Evolutionary conservation across 53 echinoderm and acorn worm species (phyloP).

Genomic region (Luidia sarsii): DNA sequence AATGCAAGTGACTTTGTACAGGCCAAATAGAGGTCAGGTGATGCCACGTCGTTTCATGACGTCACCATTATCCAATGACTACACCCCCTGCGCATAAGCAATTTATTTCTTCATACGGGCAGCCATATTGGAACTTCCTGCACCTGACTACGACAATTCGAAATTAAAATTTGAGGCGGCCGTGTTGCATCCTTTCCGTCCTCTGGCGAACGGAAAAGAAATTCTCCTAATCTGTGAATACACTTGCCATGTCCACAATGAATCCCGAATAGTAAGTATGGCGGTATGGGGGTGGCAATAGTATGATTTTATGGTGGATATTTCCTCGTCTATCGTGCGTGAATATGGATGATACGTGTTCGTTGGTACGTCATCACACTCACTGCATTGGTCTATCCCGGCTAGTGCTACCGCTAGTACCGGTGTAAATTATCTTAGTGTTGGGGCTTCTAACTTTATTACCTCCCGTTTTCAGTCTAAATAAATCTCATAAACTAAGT

Average conservation of each 20-base stretch:
- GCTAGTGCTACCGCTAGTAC: too few species aligned
- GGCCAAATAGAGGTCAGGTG: conserved; percentile 74
- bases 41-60: conserved; percentile 99
- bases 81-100: conserved; percentile 82
- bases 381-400: too few species aligned
- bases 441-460: too few species aligned
- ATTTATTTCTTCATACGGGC: conserved; percentile 67
- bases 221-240: conserved; percentile 37
- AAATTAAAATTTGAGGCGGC: conserved; percentile 16
- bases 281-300: not conserved
- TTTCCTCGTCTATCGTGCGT: not conserved
- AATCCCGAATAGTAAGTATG: conserved; percentile 99
- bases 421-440: too few species aligned
- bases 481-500: too few species aligned
- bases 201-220: conserved; percentile 44
- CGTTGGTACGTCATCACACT: conserved; percentile 2
- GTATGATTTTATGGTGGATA: conserved; percentile 1
- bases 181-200: conserved; percentile 21
- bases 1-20: not conserved
- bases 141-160: conserved; percentile 35
- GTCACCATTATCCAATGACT: conserved; percentile 97
- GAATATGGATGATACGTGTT: not conserved
- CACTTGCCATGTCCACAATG: conserved; percentile 97
- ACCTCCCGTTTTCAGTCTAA: too few species aligned
- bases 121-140: conserved; percentile 99